Evolutionary conservation across 1,140 invertebrate species (phyloP), one percentile per base, ranked within the genome.

Genomic region (Calliphora vicina): DNA sequence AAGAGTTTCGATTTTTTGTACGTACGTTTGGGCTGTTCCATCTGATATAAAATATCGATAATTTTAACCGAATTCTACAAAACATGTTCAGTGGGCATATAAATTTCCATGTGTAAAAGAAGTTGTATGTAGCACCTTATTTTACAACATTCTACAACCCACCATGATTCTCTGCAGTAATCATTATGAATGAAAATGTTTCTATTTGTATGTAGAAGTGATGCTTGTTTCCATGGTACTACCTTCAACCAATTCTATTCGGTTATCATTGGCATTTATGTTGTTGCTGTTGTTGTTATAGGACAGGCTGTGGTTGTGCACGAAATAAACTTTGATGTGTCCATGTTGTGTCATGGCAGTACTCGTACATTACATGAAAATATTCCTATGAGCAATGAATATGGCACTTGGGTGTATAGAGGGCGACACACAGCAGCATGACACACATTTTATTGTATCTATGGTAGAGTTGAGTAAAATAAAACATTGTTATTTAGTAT

Each of bases 361-460:
- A 84, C 85, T 86, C 82, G 82, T 85, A 83, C 84, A 84, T 85
- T 87, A 87, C 85, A 85, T 83, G 82, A 43, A 84, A 82, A 84
- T 84, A 89, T 89, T 89, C 87, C 87, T 88, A 86, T 87, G 88
- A 85, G 88, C 86, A 86, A 86, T 86, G 87, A 88, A 88, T 88
- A 90, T 90, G 89, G 89, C 89, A 90, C 89, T 88, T 90, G 89
- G 89, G 89, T 90, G 88, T 87, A 88, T 86, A 88, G 84, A 85
- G 86, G 87, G 89, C 86, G 87, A 86, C 80, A 42, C 57, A 29
- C 29, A 83, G 20, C 74, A 83, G 23, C 45, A 67, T 78, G 74
- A 10, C 74, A 78, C 35, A 78, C n/a, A 78, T 43, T 43, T 78
- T 50, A 17, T 50, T 50, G 12, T 50, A 43, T 43, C 42, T 50